Evolutionary conservation across 1,140 invertebrate species (phyloP), one percentile per base, ranked within the genome.

Genomic region (Drosophila azteca): DNA sequence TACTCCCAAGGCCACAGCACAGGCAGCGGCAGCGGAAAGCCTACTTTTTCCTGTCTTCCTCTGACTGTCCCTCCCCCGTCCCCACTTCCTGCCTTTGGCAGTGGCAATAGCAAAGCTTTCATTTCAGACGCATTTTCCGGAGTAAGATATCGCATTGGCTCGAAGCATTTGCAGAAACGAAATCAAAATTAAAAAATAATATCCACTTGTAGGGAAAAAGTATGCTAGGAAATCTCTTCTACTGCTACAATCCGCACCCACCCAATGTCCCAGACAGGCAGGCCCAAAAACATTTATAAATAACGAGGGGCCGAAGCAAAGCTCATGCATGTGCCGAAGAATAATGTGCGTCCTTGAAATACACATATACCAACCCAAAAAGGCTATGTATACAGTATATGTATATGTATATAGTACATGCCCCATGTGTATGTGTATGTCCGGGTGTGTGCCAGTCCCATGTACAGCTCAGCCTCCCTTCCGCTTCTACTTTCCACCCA

Each of bases 291-390:
- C 72, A 76, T 80, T 69, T 85, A 79, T 84, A 82, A 82, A 82
- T 85, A 84, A 74, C 68, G 57, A 50, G 58, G 64, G 73, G 52
- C 70, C 71, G 70, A 74, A 58, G 70, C 46, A 52, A 69, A 26
- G 24, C 24, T 39, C 29, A 31, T 31, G 29, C 24, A 26, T 35
- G 59, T 63, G 62, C 55, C 61, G 71, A 87, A 78, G 71, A 88
- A 78, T 88, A 78, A 87, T 87, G 83, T 76, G 83, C 82, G 82
- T 87, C 82, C 82, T 87, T 87, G 82, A 87, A 87, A 87, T 44
- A 75, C 58, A 76, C 55, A 69, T 57, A 72, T 64, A 74, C 69
- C 55, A 46, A 82, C 59, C 70, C 59, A 49, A 77, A 49, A 77
- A 70, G 48, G 31, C 49, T 17, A 39, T 55, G 71, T 75, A 67